These are phyloP conservation scores for Cheirogaleus major DNA, from an alignment of 2,797 vertebrate species.

Conservation along the genomic window DNA sequence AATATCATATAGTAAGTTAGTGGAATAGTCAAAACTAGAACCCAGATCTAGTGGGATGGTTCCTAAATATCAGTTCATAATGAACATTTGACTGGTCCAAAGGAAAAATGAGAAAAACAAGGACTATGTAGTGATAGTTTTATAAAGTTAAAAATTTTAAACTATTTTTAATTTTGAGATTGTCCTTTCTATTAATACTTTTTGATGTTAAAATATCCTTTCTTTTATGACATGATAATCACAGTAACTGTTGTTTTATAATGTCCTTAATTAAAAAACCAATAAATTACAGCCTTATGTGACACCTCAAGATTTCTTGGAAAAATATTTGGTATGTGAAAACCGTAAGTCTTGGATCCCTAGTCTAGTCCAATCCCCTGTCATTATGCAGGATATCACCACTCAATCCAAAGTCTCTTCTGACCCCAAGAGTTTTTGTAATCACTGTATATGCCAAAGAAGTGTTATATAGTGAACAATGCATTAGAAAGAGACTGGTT, in stretches of 20 bases:
- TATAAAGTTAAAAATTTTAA: not conserved
- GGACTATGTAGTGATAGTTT: not conserved
- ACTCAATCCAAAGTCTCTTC: constrained; percentile 2
- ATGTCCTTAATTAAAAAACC: not conserved
- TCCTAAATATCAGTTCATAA: constrained; percentile 31
- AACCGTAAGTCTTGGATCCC: not conserved
- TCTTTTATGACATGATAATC: constrained; percentile 18
- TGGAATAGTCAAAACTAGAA: not conserved
- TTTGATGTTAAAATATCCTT: constrained; percentile 30
- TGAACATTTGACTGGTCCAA: not conserved
- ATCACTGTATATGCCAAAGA: not conserved
- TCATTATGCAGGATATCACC: not conserved
- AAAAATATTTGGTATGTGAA: constrained; percentile 2
- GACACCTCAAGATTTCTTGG: not conserved
- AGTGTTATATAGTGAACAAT: not conserved
- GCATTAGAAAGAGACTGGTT: not conserved
- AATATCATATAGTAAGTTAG: not conserved
- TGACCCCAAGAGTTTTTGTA: not conserved
- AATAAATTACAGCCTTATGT: not conserved
- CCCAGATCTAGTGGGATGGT: not conserved
- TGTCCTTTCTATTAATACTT: not conserved
- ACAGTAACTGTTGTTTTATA: not conserved
- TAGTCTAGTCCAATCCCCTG: not conserved
- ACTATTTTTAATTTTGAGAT: constrained; percentile 7
- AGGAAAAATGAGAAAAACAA: constrained; percentile 29